phyloP scores from a whole-genome alignment of 2,888 invertebrate genomes.

The Priocnemis perturbator region DNA sequence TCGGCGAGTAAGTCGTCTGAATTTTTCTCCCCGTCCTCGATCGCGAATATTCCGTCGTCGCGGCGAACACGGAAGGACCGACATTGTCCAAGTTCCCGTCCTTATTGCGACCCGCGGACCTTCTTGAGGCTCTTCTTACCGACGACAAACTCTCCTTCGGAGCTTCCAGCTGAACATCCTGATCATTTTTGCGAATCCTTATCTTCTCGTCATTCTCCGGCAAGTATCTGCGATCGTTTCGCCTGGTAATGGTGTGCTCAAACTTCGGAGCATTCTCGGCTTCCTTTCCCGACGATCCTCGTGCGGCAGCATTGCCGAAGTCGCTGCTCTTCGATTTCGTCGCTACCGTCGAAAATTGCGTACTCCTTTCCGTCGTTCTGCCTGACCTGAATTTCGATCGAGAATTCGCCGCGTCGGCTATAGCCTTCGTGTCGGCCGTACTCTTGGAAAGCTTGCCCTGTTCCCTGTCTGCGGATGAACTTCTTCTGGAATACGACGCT shows the following conservation, averaged over 20 bases:
- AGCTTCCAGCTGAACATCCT: neutral
- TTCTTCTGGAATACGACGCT: constrained; percentile 21
- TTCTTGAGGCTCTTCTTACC: constrained; percentile 6
- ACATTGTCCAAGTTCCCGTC: constrained; percentile 28
- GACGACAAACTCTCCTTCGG: constrained; percentile 10
- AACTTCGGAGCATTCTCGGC: neutral
- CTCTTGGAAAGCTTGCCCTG: constrained; percentile 26
- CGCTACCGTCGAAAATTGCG: neutral
- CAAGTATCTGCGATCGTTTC: constrained; percentile 35
- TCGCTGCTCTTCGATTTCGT: neutral
- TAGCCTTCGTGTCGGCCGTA: constrained; percentile 10
- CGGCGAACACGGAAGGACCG: constrained; percentile 33
- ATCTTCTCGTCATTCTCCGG: constrained; percentile 15
- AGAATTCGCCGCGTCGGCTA: constrained; percentile 6
- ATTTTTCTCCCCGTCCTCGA: constrained; percentile 66
- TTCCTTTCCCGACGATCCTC: constrained; percentile 2
- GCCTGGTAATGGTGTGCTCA: constrained; percentile 17
- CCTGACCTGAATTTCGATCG: constrained; percentile 17
- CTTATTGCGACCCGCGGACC: neutral
- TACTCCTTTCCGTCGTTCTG: constrained; percentile 6
- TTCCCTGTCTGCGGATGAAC: constrained; percentile 30
- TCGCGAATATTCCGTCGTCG: constrained; percentile 43
- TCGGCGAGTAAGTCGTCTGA: constrained; percentile 51
- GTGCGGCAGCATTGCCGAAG: neutral
- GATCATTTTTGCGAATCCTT: constrained; percentile 12